A percentile compares a stretch with the other conserved stretches of the same genome.
Conservation (phyloP, 2,797 vertebrate genomes). For the Corythornis leucogaster region DNA sequence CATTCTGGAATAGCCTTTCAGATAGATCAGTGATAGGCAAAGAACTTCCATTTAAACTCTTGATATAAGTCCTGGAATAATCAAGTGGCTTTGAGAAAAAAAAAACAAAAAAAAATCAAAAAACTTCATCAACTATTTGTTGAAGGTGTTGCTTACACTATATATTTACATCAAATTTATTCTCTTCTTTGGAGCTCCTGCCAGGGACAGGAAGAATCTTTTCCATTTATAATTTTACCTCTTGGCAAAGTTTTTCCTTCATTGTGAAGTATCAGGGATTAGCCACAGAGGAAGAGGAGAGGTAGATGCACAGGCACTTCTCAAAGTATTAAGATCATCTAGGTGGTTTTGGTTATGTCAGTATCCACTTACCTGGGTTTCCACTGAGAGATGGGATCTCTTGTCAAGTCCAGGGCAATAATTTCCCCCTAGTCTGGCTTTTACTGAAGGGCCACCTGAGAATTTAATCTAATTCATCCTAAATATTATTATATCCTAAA, state of each 20-base stretch:
- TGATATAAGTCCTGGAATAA: conserved; percentile 20
- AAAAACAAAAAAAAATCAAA: neutral
- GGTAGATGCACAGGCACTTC: neutral
- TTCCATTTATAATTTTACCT: neutral
- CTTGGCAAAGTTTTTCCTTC: neutral
- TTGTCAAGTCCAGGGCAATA: neutral
- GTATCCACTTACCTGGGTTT: neutral
- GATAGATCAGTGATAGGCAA: neutral
- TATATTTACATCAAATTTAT: conserved; percentile 27
- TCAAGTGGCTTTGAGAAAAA: neutral
- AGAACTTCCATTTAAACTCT: conserved; percentile 38
- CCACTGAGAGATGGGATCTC: neutral
- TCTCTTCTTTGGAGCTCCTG: neutral
- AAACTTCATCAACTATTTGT: neutral
- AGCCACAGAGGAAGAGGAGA: neutral
- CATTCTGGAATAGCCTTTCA: conserved; percentile 33
- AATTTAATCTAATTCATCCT: neutral
- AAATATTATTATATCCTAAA: neutral
- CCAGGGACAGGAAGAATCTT: neutral
- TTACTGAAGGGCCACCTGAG: neutral
- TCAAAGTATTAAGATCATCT: neutral
- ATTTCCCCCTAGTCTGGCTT: neutral
- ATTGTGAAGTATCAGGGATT: neutral
- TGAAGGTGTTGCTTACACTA: neutral
- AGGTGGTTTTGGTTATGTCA: neutral